Evolutionary conservation across 1,140 invertebrate species (phyloP), one percentile per base, ranked within the genome.

Genomic region (Anastrepha obliqua): DNA sequence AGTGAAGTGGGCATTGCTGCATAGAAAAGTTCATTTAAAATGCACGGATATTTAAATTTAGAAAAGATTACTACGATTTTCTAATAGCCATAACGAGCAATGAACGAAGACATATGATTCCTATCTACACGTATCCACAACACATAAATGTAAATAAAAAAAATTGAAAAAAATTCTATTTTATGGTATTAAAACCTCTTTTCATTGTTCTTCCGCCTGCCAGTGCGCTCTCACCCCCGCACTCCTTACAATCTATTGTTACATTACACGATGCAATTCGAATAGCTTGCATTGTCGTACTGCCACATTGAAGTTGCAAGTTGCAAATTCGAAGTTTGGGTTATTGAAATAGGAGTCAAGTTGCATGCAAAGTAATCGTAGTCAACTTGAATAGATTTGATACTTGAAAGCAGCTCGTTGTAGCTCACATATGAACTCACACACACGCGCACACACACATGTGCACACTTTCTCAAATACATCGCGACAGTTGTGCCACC

Each of bases 271-370:
- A 74, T 74, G 67, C 42, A 17, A 13, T 74, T 17, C 67, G 42
- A 15, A 42, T 44, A 17, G 67, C 74, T 81, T 55, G 47, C 74
- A 51, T 20, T 55, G 74, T 55, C 47, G 55, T 7, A n/a, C 11
- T 13, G 42, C 17, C n/a, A 5, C 44, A 20, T 17, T 1, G 3
- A 47, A 2, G 51, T n/a, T 55, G 17, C 74, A 0, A n/a, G 0
- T 81, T 51, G 74, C 44, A 81, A 47, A 51, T 81, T 51, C 55
- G 74, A 81, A 81, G 74, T 81, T 81, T 55, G 3, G 15, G 5
- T 20, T 81, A 81, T 81, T 58, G 74, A 81, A 81, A 9, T 81
- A 47, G 9, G n/a, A 81, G 44, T 81, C 74, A 81, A 81, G 74
- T 55, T 81, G 74, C 74, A 81, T 81, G 74, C 74, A 55, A 81